Evolutionary conservation across 2,113 vertebrate species (phyloP), one percentile per base, ranked within the genome.

Genomic region (Seriola dumerili): DNA sequence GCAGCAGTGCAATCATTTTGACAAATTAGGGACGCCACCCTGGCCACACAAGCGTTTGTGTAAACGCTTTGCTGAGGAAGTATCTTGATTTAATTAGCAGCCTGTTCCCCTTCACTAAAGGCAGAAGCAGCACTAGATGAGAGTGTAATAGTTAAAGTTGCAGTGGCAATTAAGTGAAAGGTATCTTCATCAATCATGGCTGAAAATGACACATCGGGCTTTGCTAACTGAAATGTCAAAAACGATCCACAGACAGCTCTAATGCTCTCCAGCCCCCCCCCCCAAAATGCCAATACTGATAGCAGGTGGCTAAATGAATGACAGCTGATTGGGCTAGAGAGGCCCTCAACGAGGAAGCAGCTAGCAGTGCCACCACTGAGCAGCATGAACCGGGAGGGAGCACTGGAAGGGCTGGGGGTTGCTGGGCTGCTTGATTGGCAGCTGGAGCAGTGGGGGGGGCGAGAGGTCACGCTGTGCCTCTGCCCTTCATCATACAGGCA

Each of bases 401-500:
- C 2, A 14, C 19, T 52, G n/a, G 36, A 29, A 16, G 11, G n/a
- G 50, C 59, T 48, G 46, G 8, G 29, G 34, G 50, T 12, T 65
- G 25, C 23, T 44, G 25, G 40, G 38, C 52, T 52, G 34, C 17
- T 82, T 90, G 89, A 94, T 69, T 89, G 93, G 83, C 94, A 92
- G 86, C 54, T 67, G 38, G 67, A 85, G 66, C 85, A 25, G 61
- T 13, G 40, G 57, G 90, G 87, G 88, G 76, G 68, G 66, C 58
- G 32, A 14, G 76, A 67, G 88, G 79, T 87, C 92, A 71, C 78
- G 88, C 92, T 89, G 93, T 19, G 93, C n/a, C 72, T 74, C 36
- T 93, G 92, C 84, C 93, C 92, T 94, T 93, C 85, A 91, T 66
- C 50, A 61, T 81, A 69, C 71, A 80, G 68, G 83, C 73, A 75